phyloP scores from a whole-genome alignment of 2,113 vertebrate species.

The Cyprinus carpio region DNA sequence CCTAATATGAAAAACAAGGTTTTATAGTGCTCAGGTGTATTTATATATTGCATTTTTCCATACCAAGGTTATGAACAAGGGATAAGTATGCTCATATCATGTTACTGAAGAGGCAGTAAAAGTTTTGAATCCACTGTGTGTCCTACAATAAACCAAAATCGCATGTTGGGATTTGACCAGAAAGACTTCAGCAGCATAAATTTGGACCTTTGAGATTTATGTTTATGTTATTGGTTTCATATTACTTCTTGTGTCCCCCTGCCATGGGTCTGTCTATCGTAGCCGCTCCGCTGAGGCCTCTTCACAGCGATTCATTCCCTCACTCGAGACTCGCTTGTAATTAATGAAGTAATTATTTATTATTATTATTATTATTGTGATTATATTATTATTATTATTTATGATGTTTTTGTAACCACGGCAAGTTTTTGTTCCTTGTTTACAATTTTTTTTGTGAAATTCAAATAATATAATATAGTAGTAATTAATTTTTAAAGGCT shows the following conservation, averaged over 20 bases:
- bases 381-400: too few relatives aligned
- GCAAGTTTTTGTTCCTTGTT: too few relatives aligned
- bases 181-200: background rate
- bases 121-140: background rate
- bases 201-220: constrained; percentile 5
- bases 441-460: too few relatives aligned
- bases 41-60: constrained; percentile 24
- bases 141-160: background rate
- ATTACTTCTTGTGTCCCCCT: too few relatives aligned
- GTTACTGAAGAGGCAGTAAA: constrained; percentile 4
- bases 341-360: too few relatives aligned
- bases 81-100: constrained; percentile 6
- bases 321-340: too few relatives aligned
- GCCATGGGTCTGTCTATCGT: too few relatives aligned
- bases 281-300: too few relatives aligned
- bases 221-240: background rate
- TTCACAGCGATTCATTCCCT: too few relatives aligned
- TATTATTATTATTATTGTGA: too few relatives aligned
- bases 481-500: background rate
- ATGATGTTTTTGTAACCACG: too few relatives aligned
- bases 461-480: background rate
- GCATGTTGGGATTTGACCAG: constrained; percentile 13
- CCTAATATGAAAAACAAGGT: too few relatives aligned
- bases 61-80: constrained; percentile 33
- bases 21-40: constrained; percentile 5